A percentile compares a stretch with the other conserved stretches of the same genome.
Conservation (phyloP, 2,113 vertebrate species). For the Columbina picui region DNA sequence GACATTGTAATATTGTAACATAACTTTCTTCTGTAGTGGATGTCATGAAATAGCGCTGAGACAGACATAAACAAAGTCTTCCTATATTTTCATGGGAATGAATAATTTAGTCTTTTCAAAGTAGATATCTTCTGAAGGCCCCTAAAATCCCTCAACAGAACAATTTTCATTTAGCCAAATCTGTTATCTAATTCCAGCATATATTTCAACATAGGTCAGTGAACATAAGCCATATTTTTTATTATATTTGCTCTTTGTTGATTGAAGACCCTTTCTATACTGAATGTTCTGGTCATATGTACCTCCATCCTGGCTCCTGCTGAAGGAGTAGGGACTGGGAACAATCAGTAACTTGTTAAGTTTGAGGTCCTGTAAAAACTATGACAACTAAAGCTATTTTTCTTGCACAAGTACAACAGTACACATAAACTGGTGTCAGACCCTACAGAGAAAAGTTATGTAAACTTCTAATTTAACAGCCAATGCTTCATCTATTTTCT, state of each 20-base stretch:
- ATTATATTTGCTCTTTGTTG: background rate
- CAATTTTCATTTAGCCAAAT: background rate
- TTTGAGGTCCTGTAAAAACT: background rate
- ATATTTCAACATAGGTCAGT: background rate
- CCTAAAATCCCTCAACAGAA: background rate
- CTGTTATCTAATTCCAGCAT: background rate
- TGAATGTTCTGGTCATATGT: background rate
- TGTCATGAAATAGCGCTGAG: background rate
- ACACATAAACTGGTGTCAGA: background rate
- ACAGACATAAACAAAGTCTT: background rate
- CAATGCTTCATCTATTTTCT: background rate
- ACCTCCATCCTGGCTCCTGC: background rate
- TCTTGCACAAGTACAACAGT: background rate
- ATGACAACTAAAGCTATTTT: background rate
- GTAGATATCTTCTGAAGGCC: background rate
- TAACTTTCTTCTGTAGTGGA: background rate
- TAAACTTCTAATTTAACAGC: background rate
- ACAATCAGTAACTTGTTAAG: background rate
- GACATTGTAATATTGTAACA: background rate
- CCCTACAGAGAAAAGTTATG: background rate
- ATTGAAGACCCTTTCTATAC: background rate
- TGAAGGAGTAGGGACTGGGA: background rate
- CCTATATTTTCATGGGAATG: background rate
- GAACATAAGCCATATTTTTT: background rate
- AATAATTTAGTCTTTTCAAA: background rate